Percentiles rank a stretch among this genome's conserved stretches.
Evolutionary conservation across 2,113 vertebrate genomes (phyloP).

Genomic region (Uropsilus gracilis): DNA sequence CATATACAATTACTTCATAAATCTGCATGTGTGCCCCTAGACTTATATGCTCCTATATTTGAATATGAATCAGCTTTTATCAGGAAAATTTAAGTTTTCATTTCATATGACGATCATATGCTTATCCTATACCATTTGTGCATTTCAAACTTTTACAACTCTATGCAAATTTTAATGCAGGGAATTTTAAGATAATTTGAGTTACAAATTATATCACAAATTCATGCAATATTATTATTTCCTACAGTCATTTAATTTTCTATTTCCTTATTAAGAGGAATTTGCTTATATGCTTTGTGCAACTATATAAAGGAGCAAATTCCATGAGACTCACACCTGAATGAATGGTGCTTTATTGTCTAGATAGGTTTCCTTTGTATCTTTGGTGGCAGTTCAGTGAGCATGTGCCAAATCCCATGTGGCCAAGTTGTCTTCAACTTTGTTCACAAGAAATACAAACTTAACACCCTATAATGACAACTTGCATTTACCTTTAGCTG

Average conservation of each 20-base stretch:
- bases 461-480: constrained; percentile 78
- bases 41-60: background rate
- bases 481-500: constrained; percentile 76
- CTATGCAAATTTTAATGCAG: background rate
- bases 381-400: constrained; percentile 70
- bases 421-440: constrained; percentile 37
- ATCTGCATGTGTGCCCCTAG: constrained; percentile 62
- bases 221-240: constrained; percentile 63
- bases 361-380: constrained; percentile 67
- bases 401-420: constrained; percentile 68
- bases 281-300: constrained; percentile 71
- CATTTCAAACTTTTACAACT: background rate
- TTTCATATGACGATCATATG: constrained; percentile 27
- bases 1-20: background rate
- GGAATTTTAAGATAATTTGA: constrained; percentile 40
- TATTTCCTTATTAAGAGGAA: constrained; percentile 71
- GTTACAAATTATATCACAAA: background rate
- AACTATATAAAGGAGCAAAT: constrained; percentile 60
- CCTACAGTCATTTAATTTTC: constrained; percentile 36
- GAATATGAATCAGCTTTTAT: constrained; percentile 3
- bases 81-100: constrained; percentile 1
- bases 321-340: constrained; percentile 51
- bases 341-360: constrained; percentile 65
- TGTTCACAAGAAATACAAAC: constrained; percentile 64
- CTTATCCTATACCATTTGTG: constrained; percentile 37